Evolutionary conservation across 2,113 vertebrate genomes (phyloP), one percentile per base, ranked within the genome.

Genomic region (Solea senegalensis): DNA sequence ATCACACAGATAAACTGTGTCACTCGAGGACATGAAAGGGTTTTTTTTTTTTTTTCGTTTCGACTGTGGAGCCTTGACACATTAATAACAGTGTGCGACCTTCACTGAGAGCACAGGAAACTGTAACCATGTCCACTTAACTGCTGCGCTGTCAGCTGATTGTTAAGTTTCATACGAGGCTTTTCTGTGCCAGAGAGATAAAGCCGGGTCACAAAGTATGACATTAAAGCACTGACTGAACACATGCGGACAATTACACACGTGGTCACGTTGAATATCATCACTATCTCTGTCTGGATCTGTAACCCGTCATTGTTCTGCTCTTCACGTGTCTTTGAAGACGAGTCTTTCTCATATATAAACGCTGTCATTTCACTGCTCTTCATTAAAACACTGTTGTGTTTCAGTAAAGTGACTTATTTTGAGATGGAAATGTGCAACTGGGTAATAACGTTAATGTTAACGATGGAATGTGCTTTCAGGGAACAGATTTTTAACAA

Each of bases 1-100:
- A 65, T 81, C 73, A 61, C 49, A 57, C 14, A 62, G 63, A 82
- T 64, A 65, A 72, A 66, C 69, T 45, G 39, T 2, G 65, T 64
- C 46, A 44, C 41, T 62, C 14, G 6, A 62, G 65, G 52, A 55
- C 41, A 39, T 72, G 12, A 73, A 55, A 49, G 28, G 41, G 5
- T 0, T 34, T 50, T 72, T 62, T 62, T 9, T 61, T 54, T 50
- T 72, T 62, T 62, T 9, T 61, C 28, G 27, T 15, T 50, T 56
- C 40, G 68, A 9, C 64, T 21, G 39, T 39, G 43, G 65, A 73
- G 57, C 28, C 21, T 28, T 16, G 15, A 53, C 12, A 34, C 44
- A 65, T n/a, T 16, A 46, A 46, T 72, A 60, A 21, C 63, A 58
- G 21, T 10, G 16, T 65, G 12, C 39, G 50, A 48, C 40, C 13